Evolutionary conservation across 2,113 vertebrate genomes (phyloP).

Genomic region (Microcebus lehilahytsara): DNA sequence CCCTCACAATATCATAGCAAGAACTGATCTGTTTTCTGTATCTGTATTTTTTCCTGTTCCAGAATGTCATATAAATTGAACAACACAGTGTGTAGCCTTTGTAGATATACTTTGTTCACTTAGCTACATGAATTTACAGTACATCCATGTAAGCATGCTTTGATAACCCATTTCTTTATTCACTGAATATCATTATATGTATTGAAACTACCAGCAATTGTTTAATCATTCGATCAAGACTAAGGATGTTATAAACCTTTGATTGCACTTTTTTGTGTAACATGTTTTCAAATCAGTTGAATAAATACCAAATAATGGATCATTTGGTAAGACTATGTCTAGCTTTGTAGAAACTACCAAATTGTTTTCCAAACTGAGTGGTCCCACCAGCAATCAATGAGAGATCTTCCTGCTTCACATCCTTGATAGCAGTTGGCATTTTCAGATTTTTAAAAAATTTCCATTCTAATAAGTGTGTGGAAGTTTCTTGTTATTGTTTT

Average conservation of each 20-base stretch:
- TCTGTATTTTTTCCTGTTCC: background rate
- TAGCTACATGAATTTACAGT: background rate
- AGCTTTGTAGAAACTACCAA: background rate
- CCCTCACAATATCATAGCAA: background rate
- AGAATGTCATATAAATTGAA: background rate
- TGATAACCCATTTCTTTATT: background rate
- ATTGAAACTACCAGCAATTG: background rate
- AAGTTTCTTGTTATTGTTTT: background rate
- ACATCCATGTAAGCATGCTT: background rate
- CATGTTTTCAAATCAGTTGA: background rate
- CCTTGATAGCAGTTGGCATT: background rate
- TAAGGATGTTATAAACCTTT: background rate
- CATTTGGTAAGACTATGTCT: background rate
- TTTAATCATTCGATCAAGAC: background rate
- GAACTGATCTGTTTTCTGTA: background rate
- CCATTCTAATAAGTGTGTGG: background rate
- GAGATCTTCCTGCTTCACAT: background rate
- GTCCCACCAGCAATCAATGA: background rate
- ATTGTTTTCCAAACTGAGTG: background rate
- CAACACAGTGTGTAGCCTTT: background rate
- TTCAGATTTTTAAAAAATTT: background rate
- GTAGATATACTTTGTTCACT: background rate
- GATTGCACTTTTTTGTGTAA: background rate
- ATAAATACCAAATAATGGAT: background rate
- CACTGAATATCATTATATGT: background rate